A percentile compares a stretch with the other conserved stretches of the same genome.
phyloP scores from a whole-genome alignment of 2,888 invertebrate species.

The Nomada flava region DNA sequence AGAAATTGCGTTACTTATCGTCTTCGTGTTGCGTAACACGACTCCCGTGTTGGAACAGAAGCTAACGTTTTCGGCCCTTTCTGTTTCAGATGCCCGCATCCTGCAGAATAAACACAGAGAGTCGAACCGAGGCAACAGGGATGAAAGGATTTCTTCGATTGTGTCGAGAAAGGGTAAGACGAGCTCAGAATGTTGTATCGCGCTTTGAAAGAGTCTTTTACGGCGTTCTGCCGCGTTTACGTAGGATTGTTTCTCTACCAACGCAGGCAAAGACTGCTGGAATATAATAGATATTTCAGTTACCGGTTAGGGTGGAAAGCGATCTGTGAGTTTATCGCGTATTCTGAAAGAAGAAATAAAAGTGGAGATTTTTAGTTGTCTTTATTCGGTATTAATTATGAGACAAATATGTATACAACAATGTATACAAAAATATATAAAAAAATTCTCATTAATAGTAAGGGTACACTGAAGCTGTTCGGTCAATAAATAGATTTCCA shows the following conservation, averaged over 20 bases:
- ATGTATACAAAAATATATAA: too few relatives aligned
- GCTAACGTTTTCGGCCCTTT: conserved; percentile 31
- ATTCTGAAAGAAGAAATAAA: not conserved
- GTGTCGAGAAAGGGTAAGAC: conserved; percentile 55
- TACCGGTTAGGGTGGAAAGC: not conserved
- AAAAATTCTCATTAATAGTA: too few relatives aligned
- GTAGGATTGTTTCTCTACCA: conserved; percentile 18
- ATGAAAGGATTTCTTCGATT: conserved; percentile 62
- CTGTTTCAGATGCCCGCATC: conserved; percentile 50
- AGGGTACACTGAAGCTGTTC: too few relatives aligned
- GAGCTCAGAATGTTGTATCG: conserved; percentile 53
- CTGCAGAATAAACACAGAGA: conserved; percentile 51
- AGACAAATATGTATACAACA: too few relatives aligned
- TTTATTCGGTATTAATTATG: too few relatives aligned
- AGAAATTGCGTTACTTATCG: conserved; percentile 39
- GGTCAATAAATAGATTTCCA: too few relatives aligned
- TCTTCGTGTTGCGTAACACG: conserved; percentile 12
- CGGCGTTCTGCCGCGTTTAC: conserved; percentile 47
- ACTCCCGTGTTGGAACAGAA: conserved; percentile 6
- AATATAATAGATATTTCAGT: conserved; percentile 39
- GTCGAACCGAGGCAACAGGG: conserved; percentile 50
- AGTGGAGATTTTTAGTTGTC: not conserved
- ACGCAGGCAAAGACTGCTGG: conserved; percentile 24
- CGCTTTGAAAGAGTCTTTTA: conserved; percentile 47
- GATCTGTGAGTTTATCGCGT: not conserved